These are phyloP conservation scores for Dynastes maya DNA, from an alignment of 2,888 invertebrate species.

Conservation along the genomic window DNA sequence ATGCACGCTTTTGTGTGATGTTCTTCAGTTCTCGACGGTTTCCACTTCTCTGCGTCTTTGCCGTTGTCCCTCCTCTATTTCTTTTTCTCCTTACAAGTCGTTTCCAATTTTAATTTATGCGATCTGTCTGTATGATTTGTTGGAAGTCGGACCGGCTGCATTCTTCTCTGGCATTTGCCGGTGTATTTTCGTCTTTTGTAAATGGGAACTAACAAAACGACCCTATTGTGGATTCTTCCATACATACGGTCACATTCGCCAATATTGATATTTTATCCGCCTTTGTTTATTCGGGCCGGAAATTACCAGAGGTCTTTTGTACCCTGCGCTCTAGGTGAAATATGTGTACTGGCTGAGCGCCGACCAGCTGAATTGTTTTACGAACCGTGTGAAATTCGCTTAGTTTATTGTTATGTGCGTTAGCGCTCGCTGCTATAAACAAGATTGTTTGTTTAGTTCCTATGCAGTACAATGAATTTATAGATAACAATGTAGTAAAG, in stretches of 20 bases:
- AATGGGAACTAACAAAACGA: constrained; percentile 52
- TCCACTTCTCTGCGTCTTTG: constrained; percentile 23
- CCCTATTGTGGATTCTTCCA: constrained; percentile 43
- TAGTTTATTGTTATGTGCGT: constrained; percentile 36
- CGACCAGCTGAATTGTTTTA: constrained; percentile 37
- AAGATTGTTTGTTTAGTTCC: constrained; percentile 7
- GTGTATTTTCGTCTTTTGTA: constrained; percentile 58
- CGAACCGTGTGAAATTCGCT: constrained; percentile 37
- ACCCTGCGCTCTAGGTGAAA: constrained; percentile 39
- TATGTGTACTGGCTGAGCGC: background rate
- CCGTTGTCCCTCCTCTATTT: constrained; percentile 41
- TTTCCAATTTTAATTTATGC: constrained; percentile 63
- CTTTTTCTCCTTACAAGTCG: constrained; percentile 53
- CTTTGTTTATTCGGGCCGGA: constrained; percentile 47
- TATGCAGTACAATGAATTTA: background rate
- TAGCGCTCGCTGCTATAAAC: constrained; percentile 15
- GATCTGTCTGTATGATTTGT: constrained; percentile 62
- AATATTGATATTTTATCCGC: constrained; percentile 50
- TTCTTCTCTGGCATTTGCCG: constrained; percentile 59
- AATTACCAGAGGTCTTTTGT: constrained; percentile 41
- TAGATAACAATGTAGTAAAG: too few relatives aligned
- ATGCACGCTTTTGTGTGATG: constrained; percentile 26
- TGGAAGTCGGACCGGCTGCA: constrained; percentile 57
- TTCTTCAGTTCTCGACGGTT: constrained; percentile 19
- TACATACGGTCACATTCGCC: constrained; percentile 34